phyloP scores from a whole-genome alignment of 2,797 vertebrate genomes.

The Pseudochirops cupreus region DNA sequence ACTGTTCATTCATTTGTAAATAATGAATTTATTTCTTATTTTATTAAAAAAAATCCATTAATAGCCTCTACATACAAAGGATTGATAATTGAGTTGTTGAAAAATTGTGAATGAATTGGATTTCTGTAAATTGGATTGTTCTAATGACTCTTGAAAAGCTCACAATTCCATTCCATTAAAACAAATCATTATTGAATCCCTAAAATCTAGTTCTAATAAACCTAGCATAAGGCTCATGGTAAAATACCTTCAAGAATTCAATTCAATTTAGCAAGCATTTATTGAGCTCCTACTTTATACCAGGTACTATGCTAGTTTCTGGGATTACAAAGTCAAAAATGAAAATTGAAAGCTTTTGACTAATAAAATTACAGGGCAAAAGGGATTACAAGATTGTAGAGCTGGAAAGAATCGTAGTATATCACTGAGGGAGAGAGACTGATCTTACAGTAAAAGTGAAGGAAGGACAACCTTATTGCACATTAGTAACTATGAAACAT shows the following conservation, averaged over 20 bases:
- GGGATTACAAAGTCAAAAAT: not conserved
- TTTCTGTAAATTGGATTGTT: too few relatives aligned
- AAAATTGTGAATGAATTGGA: too few relatives aligned
- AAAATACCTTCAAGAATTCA: not conserved
- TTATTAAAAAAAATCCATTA: too few relatives aligned
- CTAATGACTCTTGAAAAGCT: not conserved
- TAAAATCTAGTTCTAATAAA: not conserved
- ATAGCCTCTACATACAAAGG: too few relatives aligned
- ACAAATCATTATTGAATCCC: not conserved
- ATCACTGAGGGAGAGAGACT: not conserved
- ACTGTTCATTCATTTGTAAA: too few relatives aligned
- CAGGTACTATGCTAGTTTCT: not conserved
- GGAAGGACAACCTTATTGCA: not conserved
- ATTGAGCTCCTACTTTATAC: not conserved
- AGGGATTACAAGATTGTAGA: not conserved
- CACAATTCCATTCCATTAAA: not conserved
- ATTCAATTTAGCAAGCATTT: not conserved
- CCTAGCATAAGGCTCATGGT: not conserved
- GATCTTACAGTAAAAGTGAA: not conserved
- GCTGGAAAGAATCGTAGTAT: not conserved
- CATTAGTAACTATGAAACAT: not conserved
- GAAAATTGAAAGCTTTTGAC: not conserved
- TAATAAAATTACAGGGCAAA: not conserved
- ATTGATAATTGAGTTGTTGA: too few relatives aligned
- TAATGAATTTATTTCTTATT: too few relatives aligned